phyloP scores from a whole-genome alignment of 2,888 invertebrate genomes.

The Drosophila lacicola region DNA sequence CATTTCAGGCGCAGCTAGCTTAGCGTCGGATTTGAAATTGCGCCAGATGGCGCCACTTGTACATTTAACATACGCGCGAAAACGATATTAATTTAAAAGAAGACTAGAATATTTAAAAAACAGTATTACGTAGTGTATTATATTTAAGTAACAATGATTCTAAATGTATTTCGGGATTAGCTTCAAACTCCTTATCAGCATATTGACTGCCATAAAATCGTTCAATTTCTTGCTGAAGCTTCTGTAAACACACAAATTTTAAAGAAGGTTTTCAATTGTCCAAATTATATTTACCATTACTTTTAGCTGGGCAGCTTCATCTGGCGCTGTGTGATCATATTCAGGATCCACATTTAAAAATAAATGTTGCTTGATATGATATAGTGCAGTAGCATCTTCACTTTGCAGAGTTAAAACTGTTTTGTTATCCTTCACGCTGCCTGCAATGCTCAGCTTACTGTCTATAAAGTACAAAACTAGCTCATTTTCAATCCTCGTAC shows the following conservation, averaged over 20 bases:
- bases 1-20: conserved; percentile 43
- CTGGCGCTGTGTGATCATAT: background rate
- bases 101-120: conserved; percentile 29
- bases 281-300: conserved; percentile 54
- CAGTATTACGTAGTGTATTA: conserved; percentile 62
- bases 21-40: conserved; percentile 3
- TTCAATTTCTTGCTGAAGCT: conserved; percentile 74
- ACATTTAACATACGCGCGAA: conserved; percentile 1
- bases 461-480: conserved; percentile 53
- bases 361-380: conserved; percentile 67
- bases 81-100: conserved; percentile 19
- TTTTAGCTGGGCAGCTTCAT: conserved; percentile 17
- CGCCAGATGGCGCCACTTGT: conserved; percentile 36
- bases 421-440: conserved; percentile 6
- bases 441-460: conserved; percentile 22
- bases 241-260: conserved; percentile 52
- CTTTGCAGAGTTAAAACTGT: conserved; percentile 26
- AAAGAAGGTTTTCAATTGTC: background rate
- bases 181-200: conserved; percentile 18
- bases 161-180: conserved; percentile 54
- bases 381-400: conserved; percentile 60
- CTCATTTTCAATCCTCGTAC: background rate
- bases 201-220: conserved; percentile 58
- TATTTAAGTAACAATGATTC: conserved; percentile 70
- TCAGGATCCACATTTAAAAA: conserved; percentile 27